Percentiles rank a stretch among this genome's conserved stretches.
phyloP scores from a whole-genome alignment of 2,888 invertebrate species.

The Caenorhabditis uteleia region DNA sequence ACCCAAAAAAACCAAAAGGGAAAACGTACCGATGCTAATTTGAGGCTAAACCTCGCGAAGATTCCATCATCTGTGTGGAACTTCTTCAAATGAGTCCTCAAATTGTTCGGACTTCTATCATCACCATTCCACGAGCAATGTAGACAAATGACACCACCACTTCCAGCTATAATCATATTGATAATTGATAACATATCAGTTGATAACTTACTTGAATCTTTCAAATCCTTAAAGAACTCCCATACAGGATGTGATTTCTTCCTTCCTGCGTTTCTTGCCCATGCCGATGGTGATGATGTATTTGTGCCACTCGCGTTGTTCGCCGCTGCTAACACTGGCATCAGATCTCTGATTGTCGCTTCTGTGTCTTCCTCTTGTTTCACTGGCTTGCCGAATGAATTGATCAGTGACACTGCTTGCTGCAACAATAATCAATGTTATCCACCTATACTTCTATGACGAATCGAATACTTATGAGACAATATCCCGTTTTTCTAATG shows the following conservation, averaged over 20 bases:
- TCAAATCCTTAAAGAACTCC: constrained; percentile 62
- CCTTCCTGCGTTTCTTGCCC: constrained; percentile 55
- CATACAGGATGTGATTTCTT: constrained; percentile 66
- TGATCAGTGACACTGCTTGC: constrained; percentile 22
- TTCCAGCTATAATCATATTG: constrained; percentile 46
- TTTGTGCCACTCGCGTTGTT: constrained; percentile 1
- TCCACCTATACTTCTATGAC: too few relatives aligned
- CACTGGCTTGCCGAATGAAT: constrained; percentile 22
- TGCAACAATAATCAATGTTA: too few relatives aligned
- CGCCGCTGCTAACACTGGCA: constrained; percentile 25
- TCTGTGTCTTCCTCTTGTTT: constrained; percentile 5
- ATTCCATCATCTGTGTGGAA: constrained; percentile 59
- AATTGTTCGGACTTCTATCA: constrained; percentile 61
- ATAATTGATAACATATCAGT: neutral
- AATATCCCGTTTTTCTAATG: too few relatives aligned
- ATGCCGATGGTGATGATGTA: constrained; percentile 42
- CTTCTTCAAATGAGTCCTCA: constrained; percentile 61
- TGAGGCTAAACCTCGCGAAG: constrained; percentile 54
- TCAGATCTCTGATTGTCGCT: constrained; percentile 30
- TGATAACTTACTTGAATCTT: constrained; percentile 51
- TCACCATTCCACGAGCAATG: constrained; percentile 61
- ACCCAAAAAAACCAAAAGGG: constrained; percentile 1
- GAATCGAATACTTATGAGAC: too few relatives aligned
- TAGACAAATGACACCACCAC: constrained; percentile 56
- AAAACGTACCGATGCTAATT: constrained; percentile 51